Base-by-base conservation (phyloP, 2,797 vertebrate genomes). In the Acanthurus leucopareius region DNA sequence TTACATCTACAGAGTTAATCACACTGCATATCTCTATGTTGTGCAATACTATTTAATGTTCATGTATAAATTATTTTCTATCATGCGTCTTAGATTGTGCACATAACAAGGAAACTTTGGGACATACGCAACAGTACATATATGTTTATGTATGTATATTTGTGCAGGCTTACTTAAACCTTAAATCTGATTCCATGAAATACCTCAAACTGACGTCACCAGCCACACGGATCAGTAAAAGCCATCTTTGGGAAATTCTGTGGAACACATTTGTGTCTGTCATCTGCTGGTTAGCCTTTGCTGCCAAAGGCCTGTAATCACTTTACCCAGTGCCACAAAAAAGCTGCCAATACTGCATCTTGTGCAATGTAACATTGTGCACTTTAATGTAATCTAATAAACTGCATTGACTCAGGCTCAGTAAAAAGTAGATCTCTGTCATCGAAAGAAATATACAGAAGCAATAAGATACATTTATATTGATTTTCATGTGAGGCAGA, bases 271-370 rank as follows among this genome's bases (percentile, higher is more conserved):
- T 89, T 86, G 68, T 87, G 77, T 84, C 76, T 91, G 85, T 90
- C 85, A 88, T 87, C 84, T 85, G 81, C 57, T 84, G 82, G 85
- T 87, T 75, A 77, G 77, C 49, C 61, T 60, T 76, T 22, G 19
- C 73, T 87, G 86, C 89, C 89, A 93, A 86, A 75, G 54, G 74
- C 44, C 80, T 92, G 71, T 87, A 86, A 91, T 92, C 84, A 83
- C 85, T 73, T 87, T 81, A 73, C 68, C 58, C 75, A 82, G 84
- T 42, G 61, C 69, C 83, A 85, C 82, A 68, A 68, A 82, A 90
- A 90, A 73, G 60, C 79, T 83, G 75, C 53, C 70, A 78, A 85
- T 82, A 71, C 48, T 53, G 74, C 75, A 83, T 84, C 70, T 69
- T 81, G 80, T 58, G 75, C 78, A 80, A 80, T 85, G 82, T 81